Conservation (phyloP, 1,140 invertebrate species). For the Drosophila ambigua region DNA sequence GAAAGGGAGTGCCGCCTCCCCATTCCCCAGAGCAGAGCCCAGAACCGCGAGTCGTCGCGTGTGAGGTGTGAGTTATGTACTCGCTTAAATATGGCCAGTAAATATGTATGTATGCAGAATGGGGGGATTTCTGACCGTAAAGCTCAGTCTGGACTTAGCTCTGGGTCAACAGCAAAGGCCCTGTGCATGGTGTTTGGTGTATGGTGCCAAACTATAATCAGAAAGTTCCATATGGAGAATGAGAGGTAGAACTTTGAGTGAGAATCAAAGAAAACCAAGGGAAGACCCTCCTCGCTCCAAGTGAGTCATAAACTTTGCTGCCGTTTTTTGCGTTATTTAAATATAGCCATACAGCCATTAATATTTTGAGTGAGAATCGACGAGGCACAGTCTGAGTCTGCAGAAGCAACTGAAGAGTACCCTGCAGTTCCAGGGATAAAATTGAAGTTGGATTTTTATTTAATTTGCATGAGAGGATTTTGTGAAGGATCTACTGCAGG, state of each 20-base stretch:
- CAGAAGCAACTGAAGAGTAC: slow-evolving; percentile 2
- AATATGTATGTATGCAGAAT: not conserved
- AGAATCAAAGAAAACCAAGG: slow-evolving; percentile 29
- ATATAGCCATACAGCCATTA: slow-evolving; percentile 44
- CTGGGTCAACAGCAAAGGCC: slow-evolving; percentile 28
- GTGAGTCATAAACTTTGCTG: slow-evolving; percentile 56
- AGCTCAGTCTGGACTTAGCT: slow-evolving; percentile 33
- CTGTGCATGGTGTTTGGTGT: not conserved
- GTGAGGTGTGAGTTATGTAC: slow-evolving; percentile 59
- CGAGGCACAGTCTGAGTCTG: slow-evolving; percentile 1
- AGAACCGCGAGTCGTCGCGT: slow-evolving; percentile 30
- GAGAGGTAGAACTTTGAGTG: slow-evolving; percentile 13
- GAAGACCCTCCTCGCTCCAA: slow-evolving; percentile 11
- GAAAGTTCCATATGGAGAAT: slow-evolving; percentile 18
- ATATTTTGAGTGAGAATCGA: slow-evolving; percentile 47
- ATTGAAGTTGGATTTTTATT: too few relatives aligned
- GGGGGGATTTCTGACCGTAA: slow-evolving; percentile 36
- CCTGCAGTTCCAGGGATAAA: not conserved
- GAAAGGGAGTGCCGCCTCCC: slow-evolving; percentile 62
- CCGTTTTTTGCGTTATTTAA: slow-evolving; percentile 21
- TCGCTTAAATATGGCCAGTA: slow-evolving; percentile 39
- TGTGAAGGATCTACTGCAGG: too few relatives aligned
- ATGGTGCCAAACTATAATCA: slow-evolving; percentile 40
- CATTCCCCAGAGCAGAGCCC: slow-evolving; percentile 9
- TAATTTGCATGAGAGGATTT: too few relatives aligned